Conservation (phyloP, 2,888 invertebrate genomes). For the Branchipolynoe longqiensis region DNA sequence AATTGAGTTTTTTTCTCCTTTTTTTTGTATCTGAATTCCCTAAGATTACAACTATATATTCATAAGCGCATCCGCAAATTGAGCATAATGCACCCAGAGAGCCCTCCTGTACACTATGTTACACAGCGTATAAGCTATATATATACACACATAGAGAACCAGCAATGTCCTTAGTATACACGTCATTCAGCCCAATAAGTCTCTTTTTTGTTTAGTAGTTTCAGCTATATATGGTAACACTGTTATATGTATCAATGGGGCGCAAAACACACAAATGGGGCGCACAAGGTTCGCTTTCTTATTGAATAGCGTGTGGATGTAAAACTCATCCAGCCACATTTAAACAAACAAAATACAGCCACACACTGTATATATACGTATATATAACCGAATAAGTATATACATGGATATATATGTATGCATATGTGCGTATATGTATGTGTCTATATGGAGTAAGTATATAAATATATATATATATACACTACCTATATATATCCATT, state of each 20-base stretch:
- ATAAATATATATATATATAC: too few relatives aligned
- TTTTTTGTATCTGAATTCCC: not conserved
- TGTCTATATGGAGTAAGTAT: too few relatives aligned
- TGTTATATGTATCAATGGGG: constrained; percentile 15
- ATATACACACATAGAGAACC: constrained; percentile 29
- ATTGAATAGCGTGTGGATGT: too few relatives aligned
- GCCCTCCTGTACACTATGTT: constrained; percentile 48
- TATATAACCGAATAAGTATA: too few relatives aligned
- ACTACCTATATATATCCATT: too few relatives aligned
- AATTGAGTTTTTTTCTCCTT: not conserved
- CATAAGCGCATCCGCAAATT: constrained; percentile 4
- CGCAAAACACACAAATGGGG: not conserved
- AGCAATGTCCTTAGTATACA: not conserved
- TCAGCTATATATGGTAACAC: constrained; percentile 27
- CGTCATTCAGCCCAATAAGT: constrained; percentile 2
- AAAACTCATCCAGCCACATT: too few relatives aligned
- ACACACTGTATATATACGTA: too few relatives aligned
- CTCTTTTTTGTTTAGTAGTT: not conserved
- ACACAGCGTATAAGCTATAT: constrained; percentile 23
- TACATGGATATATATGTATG: too few relatives aligned
- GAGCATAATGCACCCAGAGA: constrained; percentile 37
- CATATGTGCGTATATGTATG: too few relatives aligned
- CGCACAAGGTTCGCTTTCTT: too few relatives aligned
- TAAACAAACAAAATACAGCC: too few relatives aligned
- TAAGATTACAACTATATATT: not conserved